Evolutionary conservation across 2,888 invertebrate species (phyloP).

Genomic region (Chromoteleia sp.): DNA sequence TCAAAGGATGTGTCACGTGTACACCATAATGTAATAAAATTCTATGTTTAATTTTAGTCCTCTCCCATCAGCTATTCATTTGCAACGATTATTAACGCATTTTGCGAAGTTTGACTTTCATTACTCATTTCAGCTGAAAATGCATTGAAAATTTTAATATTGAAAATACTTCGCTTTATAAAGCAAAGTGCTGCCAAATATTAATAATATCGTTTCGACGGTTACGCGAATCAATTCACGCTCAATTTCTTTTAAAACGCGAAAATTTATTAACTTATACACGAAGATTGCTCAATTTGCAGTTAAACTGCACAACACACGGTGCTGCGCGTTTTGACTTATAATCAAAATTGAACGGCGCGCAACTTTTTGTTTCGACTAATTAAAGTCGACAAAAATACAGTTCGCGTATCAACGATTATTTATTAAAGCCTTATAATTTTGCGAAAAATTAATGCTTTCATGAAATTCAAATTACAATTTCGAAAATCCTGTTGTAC

Average conservation of each 20-base stretch:
- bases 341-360: conserved; percentile 15
- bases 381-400: conserved; percentile 24
- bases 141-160: conserved; percentile 22
- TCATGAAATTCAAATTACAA: conserved; percentile 24
- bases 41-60: conserved; percentile 12
- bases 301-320: conserved; percentile 10
- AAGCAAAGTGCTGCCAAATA: conserved; percentile 24
- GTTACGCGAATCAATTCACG: conserved; percentile 23
- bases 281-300: conserved; percentile 22
- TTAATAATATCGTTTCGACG: conserved; percentile 14
- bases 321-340: conserved; percentile 1
- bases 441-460: conserved; percentile 23
- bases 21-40: conserved; percentile 9
- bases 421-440: conserved; percentile 38
- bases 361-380: conserved; percentile 2
- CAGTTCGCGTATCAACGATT: conserved; percentile 2
- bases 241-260: conserved; percentile 23
- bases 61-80: conserved; percentile 8
- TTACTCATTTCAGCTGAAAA: conserved; percentile 22
- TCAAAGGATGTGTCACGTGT: conserved; percentile 4
- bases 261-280: conserved; percentile 27
- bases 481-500: conserved; percentile 21
- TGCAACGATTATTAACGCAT: conserved; percentile 15
- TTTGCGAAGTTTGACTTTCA: conserved; percentile 15
- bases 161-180: conserved; percentile 19